These are phyloP conservation scores for Zoroaster sp. DNA, from an alignment of 53 echinoderm and acorn worm species.

Conservation along the genomic window DNA sequence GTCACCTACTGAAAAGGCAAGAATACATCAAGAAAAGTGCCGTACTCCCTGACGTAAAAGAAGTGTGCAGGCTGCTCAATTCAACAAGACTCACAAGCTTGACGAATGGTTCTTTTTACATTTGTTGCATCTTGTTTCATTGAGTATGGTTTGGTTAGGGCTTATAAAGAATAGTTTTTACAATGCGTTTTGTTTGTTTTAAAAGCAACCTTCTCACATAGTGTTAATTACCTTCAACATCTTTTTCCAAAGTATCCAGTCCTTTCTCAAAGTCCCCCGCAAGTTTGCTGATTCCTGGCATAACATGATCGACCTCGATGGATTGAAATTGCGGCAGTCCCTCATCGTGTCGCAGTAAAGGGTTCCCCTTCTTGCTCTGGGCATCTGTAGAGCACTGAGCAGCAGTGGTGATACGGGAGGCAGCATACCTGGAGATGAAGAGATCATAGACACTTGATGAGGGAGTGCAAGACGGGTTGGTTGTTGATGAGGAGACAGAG, in stretches of 20 bases:
- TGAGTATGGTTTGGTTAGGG: no score
- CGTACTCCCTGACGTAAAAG: no score
- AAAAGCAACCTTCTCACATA: no score
- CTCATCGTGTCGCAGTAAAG: constrained; percentile 68
- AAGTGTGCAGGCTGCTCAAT: no score
- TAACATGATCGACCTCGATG: constrained; percentile 72
- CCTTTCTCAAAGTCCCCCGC: constrained; percentile 67
- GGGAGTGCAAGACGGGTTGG: neutral
- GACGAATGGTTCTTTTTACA: no score
- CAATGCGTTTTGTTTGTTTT: no score
- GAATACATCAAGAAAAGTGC: no score
- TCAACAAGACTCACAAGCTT: no score
- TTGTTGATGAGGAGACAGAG: neutral
- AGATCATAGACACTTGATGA: constrained; percentile 18
- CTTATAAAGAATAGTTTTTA: no score
- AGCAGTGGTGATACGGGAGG: neutral
- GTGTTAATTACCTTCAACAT: constrained; percentile 27
- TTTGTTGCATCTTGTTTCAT: no score
- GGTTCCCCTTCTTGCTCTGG: constrained; percentile 47
- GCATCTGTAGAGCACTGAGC: constrained; percentile 25
- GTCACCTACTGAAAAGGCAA: neutral
- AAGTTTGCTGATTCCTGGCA: constrained; percentile 71
- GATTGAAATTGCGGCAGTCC: constrained; percentile 72
- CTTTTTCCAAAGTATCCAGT: constrained; percentile 59
- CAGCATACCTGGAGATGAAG: constrained; percentile 34